Evolutionary conservation across 2,113 vertebrate species (phyloP).

Genomic region (Sardina pilchardus): DNA sequence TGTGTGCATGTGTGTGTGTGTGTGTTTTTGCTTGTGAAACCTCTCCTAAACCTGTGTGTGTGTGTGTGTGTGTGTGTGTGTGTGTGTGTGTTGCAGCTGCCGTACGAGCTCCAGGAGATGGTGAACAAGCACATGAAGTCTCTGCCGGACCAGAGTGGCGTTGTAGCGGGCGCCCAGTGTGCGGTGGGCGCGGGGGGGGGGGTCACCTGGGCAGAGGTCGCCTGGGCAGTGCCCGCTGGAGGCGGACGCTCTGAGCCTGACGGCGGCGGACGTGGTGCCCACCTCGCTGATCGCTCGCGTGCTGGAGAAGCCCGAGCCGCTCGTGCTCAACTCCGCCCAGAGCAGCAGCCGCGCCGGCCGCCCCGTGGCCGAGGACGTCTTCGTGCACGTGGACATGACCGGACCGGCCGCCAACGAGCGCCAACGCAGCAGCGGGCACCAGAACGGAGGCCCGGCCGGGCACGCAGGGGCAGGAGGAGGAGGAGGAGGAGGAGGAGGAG

Average conservation of each 20-base stretch:
- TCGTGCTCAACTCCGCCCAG: slow-evolving; percentile 91
- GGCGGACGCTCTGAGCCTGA: slow-evolving; percentile 75
- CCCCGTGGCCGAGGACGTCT: slow-evolving; percentile 90
- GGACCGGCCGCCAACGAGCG: slow-evolving; percentile 53
- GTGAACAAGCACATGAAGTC: slow-evolving; percentile 90
- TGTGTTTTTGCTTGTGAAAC: not conserved
- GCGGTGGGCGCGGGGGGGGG: too few species aligned
- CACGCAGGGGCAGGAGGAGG: too few species aligned
- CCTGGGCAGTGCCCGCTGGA: too few species aligned
- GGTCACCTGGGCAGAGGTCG: too few species aligned
- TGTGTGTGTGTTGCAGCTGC: slow-evolving; percentile 73
- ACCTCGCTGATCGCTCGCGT: slow-evolving; percentile 93
- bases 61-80: not conserved
- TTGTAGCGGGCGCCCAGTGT: too few species aligned
- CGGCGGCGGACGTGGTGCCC: slow-evolving; percentile 85
- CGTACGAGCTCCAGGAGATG: slow-evolving; percentile 96
- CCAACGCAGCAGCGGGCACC: slow-evolving; percentile 50
- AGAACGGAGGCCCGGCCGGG: slow-evolving; percentile 66
- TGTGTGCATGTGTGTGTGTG: not conserved
- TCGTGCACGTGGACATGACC: slow-evolving; percentile 98
- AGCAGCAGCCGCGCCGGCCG: slow-evolving; percentile 85
- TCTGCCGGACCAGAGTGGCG: slow-evolving; percentile 72
- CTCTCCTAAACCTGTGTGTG: not conserved
- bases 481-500: too few species aligned
- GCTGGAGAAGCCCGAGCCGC: slow-evolving; percentile 94